Evolutionary conservation across 2,888 invertebrate genomes (phyloP).

Genomic region (Alviniconcha strummeri): DNA sequence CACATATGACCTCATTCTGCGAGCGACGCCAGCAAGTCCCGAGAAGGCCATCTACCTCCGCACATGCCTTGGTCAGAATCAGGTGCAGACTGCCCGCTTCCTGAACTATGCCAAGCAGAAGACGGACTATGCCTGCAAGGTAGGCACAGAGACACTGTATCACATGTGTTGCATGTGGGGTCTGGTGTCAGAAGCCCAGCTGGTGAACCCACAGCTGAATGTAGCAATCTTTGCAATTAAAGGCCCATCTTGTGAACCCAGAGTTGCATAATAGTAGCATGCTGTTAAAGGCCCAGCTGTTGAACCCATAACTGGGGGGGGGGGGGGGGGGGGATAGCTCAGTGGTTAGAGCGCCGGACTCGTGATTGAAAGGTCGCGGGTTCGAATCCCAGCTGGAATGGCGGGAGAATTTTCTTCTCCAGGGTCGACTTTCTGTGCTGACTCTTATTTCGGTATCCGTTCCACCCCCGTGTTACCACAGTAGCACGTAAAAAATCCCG

Average conservation of each 20-base stretch:
- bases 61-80: slow-evolving; percentile 68
- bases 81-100: slow-evolving; percentile 69
- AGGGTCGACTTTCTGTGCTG: too few species aligned
- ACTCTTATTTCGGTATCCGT: too few species aligned
- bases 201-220: too few species aligned
- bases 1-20: slow-evolving; percentile 71
- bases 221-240: not conserved
- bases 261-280: too few species aligned
- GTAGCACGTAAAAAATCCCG: too few species aligned
- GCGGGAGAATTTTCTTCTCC: too few species aligned
- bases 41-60: slow-evolving; percentile 72
- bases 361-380: too few species aligned
- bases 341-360: too few species aligned
- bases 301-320: not conserved
- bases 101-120: slow-evolving; percentile 73
- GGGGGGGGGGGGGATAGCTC: too few species aligned
- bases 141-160: slow-evolving; percentile 40
- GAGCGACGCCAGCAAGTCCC: slow-evolving; percentile 69
- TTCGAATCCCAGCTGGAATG: too few species aligned
- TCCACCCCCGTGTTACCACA: too few species aligned
- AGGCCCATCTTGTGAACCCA: not conserved
- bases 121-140: slow-evolving; percentile 73
- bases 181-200: not conserved
- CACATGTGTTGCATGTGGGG: not conserved
- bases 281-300: too few species aligned